Percentiles rank a stretch among this genome's conserved stretches.
phyloP scores from a whole-genome alignment of 2,797 vertebrate genomes.

The Chromobotia macracanthus region DNA sequence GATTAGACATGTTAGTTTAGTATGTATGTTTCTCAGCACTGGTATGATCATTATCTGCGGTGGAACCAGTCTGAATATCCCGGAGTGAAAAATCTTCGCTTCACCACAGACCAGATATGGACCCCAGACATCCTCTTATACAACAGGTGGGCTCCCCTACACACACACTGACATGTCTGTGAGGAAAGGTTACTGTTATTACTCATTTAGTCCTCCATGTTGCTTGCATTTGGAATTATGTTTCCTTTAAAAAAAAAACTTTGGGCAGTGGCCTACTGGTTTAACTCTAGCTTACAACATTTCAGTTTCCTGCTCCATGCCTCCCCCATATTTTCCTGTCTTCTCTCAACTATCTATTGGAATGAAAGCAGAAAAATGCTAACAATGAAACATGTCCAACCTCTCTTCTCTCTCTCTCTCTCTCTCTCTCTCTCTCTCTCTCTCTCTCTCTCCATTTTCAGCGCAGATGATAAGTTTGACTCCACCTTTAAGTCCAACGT shows the following conservation, averaged over 20 bases:
- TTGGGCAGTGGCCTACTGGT: too few relatives aligned
- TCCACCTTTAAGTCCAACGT: constrained; percentile 83
- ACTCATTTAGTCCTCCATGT: too few relatives aligned
- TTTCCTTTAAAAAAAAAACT: too few relatives aligned
- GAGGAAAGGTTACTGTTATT: too few relatives aligned
- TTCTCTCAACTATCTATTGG: too few relatives aligned
- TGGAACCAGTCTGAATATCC: constrained; percentile 84
- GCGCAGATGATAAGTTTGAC: constrained; percentile 85
- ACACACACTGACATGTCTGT: too few relatives aligned
- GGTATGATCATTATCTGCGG: constrained; percentile 83
- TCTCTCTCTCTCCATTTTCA: constrained; percentile 72
- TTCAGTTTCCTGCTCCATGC: too few relatives aligned
- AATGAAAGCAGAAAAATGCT: background rate
- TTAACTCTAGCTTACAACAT: too few relatives aligned
- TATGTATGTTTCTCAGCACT: constrained; percentile 65
- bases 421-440: too few relatives aligned
- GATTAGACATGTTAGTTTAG: too few relatives aligned
- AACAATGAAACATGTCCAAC: constrained; percentile 11
- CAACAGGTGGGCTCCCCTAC: constrained; percentile 77
- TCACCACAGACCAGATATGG: constrained; percentile 83
- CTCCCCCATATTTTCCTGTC: too few relatives aligned
- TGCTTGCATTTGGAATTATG: too few relatives aligned
- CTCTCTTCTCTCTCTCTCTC: constrained; percentile 36
- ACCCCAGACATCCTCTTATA: constrained; percentile 83
- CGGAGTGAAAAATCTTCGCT: constrained; percentile 82